Evolutionary conservation across 2,888 invertebrate genomes (phyloP).

Genomic region (Tenodera sinensis): DNA sequence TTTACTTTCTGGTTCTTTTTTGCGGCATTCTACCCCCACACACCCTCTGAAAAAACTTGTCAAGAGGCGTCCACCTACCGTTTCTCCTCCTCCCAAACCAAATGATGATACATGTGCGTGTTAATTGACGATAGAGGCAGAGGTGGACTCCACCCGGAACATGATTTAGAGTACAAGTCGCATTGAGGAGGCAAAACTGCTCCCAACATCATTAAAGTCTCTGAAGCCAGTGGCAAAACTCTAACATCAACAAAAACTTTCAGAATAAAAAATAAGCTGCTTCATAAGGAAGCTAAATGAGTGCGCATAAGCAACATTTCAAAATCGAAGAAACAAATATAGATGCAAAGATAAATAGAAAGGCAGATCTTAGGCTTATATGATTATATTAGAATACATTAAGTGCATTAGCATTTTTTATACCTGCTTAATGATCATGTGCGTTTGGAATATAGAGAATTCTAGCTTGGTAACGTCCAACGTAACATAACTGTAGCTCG

Average conservation of each 20-base stretch:
- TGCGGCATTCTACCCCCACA: neutral
- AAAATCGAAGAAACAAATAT: no score
- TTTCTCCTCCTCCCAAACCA: neutral
- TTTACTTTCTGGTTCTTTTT: neutral
- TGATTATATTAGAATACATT: no score
- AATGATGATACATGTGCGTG: slow-evolving; percentile 6
- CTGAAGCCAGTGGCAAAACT: neutral
- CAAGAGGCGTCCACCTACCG: neutral
- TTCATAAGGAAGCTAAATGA: neutral
- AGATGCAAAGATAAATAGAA: no score
- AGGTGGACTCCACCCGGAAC: neutral
- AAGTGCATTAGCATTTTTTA: no score
- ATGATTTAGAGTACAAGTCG: neutral
- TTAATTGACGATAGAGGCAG: neutral
- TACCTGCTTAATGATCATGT: no score
- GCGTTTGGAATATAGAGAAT: no score
- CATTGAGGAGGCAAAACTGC: neutral
- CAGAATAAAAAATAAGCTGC: neutral
- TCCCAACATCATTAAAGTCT: neutral
- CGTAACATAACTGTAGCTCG: no score
- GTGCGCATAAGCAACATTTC: no score
- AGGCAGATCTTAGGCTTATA: no score
- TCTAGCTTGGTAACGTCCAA: no score
- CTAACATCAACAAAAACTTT: neutral
- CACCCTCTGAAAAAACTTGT: neutral